A percentile compares a stretch with the other conserved stretches of the same genome.
These are phyloP conservation scores for Watsonalla binaria DNA, from an alignment of 2,888 invertebrate species.

Conservation along the genomic window DNA sequence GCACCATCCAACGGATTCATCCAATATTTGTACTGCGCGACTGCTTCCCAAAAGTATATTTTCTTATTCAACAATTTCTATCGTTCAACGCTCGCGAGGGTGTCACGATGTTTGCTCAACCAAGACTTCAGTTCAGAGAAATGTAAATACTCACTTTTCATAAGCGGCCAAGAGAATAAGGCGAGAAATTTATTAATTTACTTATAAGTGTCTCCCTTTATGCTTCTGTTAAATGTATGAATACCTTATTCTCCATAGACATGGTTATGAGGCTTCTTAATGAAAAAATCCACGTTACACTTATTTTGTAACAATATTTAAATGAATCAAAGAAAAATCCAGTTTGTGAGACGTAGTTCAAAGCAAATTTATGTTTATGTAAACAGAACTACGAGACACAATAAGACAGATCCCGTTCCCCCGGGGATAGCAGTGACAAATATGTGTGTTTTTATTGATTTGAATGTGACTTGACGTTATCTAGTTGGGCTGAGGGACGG, in stretches of 20 bases:
- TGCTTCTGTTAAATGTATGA: too few relatives aligned
- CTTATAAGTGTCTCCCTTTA: too few relatives aligned
- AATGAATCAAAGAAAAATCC: constrained; percentile 17
- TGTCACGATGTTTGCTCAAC: constrained; percentile 57
- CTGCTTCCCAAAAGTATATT: constrained; percentile 70
- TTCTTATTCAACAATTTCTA: constrained; percentile 70
- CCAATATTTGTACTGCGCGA: constrained; percentile 70
- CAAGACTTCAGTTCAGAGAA: constrained; percentile 39
- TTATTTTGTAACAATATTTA: neutral
- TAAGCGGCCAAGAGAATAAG: constrained; percentile 15
- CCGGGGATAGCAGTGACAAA: constrained; percentile 42
- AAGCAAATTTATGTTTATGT: constrained; percentile 29
- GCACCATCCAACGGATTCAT: constrained; percentile 68
- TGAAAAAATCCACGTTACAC: neutral
- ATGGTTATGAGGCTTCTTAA: too few relatives aligned
- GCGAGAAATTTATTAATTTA: neutral
- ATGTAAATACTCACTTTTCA: constrained; percentile 38
- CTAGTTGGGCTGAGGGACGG: constrained; percentile 27
- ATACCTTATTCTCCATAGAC: too few relatives aligned
- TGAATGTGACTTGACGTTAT: constrained; percentile 46
- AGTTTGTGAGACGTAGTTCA: constrained; percentile 19
- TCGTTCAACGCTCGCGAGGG: constrained; percentile 60
- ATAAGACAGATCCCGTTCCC: constrained; percentile 26
- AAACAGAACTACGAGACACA: constrained; percentile 43
- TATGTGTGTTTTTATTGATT: constrained; percentile 51